Base-by-base conservation (phyloP, 2,113 vertebrate species). In the Forbesichthys agassizii region DNA sequence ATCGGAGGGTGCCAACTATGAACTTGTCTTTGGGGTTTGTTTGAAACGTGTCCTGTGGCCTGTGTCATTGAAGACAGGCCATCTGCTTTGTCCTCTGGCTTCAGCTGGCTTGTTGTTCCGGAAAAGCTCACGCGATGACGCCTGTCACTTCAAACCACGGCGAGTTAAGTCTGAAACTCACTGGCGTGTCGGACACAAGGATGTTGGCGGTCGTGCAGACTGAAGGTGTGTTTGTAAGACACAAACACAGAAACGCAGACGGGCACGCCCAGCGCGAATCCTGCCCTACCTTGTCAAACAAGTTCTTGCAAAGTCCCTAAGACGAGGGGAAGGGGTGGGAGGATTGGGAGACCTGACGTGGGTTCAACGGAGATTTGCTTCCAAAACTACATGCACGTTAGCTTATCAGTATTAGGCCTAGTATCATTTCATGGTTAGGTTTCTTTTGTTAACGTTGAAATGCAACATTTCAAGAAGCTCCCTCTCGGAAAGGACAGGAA, bases 221-320 rank as follows among this genome's bases (percentile, higher is more conserved):
- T 88, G 88, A 90, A 87, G 83, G 85, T 76, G 63, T 81, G 82
- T 85, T 88, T 87, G 82, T 83, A 65, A 83, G 77, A 85, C 83
- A 77, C 69, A 70, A 10, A 55, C 62, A 68, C 78, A 84, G n/a
- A 56, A 66, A 83, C 54, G 81, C 61, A 88, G 70, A 84, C 71
- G 79, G 71, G 72, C 90, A 83, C 91, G 82, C 89, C 85, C 89
- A 89, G 61, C 66, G 48, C 58, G 69, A 74, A 88, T 91, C 86
- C 70, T 88, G 75, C 80, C 83, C 85, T 74, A 89, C 81, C 90
- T 84, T 54, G 92, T 86, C 90, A 84, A 91, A 91, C 92, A 91
- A 91, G 92, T 93, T 92, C 86, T 84, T 79, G 86, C 89, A 88
- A 74, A 84, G 81, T 70, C 20, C 1, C 87, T 81, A 78, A 72